Base-by-base conservation (phyloP, 2,113 vertebrate species). In the Elephas maximus region DNA sequence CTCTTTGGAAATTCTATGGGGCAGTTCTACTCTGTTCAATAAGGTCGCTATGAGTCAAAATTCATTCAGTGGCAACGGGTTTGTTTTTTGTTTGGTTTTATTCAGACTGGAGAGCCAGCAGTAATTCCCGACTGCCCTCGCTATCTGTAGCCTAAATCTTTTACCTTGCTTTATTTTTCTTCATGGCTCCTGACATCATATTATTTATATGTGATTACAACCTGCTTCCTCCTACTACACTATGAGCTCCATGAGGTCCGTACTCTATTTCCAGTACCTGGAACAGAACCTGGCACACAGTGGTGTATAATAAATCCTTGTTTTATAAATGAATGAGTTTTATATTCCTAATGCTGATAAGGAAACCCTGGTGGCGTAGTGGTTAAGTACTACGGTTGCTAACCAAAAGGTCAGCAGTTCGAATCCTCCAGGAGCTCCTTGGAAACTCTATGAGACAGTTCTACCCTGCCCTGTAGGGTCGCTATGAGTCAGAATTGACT, bases 161-260 rank as follows among this genome's bases (percentile, higher is more conserved):
- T 88, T 37, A 18, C 30, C 24, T 6, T 65, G 45, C 2, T 71
- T 91, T 45, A 65, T 62, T 57, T 84, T 87, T 53, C 86, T 53
- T 73, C 20, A n/a, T 60, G 53, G 30, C 6, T 77, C 71, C 48
- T 53, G 57, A 23, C 6, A 44, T 86, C 8, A 2, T 69, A 62
- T 65, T 62, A 63, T 83, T 73, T 82, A 80, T 18, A 91, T 95
- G 86, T 89, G 28, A 79, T 80, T 92, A 26, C 60, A 91, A 51
- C n/a, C 44, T 93, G 1, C 5, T 24, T 18, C 21, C 4, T 85
- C 20, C 8, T 15, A 23, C 4, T 26, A 60, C n/a, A 6, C 17
- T 30, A 80, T 67, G 65, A 62, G 30, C 0, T 83, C n/a, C 24
- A 5, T 63, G 69, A 87, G 26, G 84, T 81, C n/a, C 41, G 60